These are phyloP conservation scores for Mayetiola destructor DNA, from an alignment of 2,888 invertebrate genomes.

Conservation along the genomic window DNA sequence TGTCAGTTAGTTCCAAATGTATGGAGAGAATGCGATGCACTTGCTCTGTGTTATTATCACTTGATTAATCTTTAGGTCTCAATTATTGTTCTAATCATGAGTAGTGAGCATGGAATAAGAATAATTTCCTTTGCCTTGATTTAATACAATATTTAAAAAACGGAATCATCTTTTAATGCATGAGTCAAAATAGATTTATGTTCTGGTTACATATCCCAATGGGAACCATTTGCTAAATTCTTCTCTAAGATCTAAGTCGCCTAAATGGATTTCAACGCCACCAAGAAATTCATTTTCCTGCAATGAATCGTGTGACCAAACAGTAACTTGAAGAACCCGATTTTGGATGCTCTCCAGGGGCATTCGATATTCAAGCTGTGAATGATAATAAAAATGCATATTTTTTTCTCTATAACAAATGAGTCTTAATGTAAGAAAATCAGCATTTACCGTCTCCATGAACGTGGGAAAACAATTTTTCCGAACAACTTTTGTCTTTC, in stretches of 20 bases:
- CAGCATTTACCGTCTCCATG: slow-evolving; percentile 75
- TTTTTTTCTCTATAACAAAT: slow-evolving; percentile 10
- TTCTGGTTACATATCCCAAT: slow-evolving; percentile 37
- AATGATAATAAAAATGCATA: too few species aligned
- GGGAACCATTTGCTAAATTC: slow-evolving; percentile 83
- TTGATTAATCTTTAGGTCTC: too few species aligned
- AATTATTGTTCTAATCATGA: too few species aligned
- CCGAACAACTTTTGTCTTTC: slow-evolving; percentile 87
- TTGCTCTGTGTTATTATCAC: too few species aligned
- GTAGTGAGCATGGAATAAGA: too few species aligned
- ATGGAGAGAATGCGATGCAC: too few species aligned
- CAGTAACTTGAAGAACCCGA: slow-evolving; percentile 74
- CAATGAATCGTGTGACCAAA: slow-evolving; percentile 87
- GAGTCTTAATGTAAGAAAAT: background rate
- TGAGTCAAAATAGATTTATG: slow-evolving; percentile 14
- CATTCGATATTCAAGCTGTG: slow-evolving; percentile 76
- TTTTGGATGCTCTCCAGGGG: slow-evolving; percentile 61
- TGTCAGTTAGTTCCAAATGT: too few species aligned
- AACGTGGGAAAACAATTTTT: slow-evolving; percentile 91
- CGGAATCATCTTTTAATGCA: too few species aligned
- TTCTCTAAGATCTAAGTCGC: slow-evolving; percentile 53
- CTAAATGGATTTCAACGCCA: slow-evolving; percentile 69
- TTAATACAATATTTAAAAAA: too few species aligned
- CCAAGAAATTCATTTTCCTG: slow-evolving; percentile 93
- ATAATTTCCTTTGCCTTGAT: too few species aligned